Evolutionary conservation across 2,888 invertebrate genomes (phyloP).

Genomic region (Eupithecia subfuscata): DNA sequence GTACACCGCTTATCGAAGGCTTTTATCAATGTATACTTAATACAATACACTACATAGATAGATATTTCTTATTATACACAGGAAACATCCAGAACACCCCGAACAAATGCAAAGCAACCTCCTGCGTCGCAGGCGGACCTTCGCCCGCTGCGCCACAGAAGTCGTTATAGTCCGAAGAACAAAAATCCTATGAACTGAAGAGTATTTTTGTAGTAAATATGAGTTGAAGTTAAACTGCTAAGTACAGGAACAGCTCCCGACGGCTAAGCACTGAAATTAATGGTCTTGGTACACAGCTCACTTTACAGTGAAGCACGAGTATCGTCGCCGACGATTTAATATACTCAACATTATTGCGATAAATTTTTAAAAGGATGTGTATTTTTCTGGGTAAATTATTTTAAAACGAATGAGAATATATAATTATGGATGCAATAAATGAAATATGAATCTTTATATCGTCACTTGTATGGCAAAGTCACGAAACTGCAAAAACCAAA

Average conservation of each 20-base stretch:
- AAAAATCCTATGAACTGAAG: background rate
- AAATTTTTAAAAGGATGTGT: background rate
- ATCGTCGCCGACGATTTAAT: background rate
- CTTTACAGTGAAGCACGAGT: background rate
- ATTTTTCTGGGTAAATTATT: background rate
- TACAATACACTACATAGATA: too few relatives aligned
- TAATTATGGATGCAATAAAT: too few relatives aligned
- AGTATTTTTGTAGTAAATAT: constrained; percentile 3
- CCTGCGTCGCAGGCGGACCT: too few relatives aligned
- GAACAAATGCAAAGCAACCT: too few relatives aligned
- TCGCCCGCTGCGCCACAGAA: too few relatives aligned
- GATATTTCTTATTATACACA: too few relatives aligned
- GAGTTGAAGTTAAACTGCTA: constrained; percentile 12
- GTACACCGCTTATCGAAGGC: too few relatives aligned
- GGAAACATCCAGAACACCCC: too few relatives aligned
- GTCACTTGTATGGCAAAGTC: too few relatives aligned
- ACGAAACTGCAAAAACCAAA: too few relatives aligned
- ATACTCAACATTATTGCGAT: constrained; percentile 4
- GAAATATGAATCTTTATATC: too few relatives aligned
- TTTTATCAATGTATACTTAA: too few relatives aligned
- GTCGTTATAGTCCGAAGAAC: background rate
- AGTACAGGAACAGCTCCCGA: constrained; percentile 37
- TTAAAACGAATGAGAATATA: background rate
- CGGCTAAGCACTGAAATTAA: constrained; percentile 39
- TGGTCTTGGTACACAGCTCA: constrained; percentile 14